Evolutionary conservation across 2,113 vertebrate genomes (phyloP).

Genomic region (Apistogramma diplotaenia): DNA sequence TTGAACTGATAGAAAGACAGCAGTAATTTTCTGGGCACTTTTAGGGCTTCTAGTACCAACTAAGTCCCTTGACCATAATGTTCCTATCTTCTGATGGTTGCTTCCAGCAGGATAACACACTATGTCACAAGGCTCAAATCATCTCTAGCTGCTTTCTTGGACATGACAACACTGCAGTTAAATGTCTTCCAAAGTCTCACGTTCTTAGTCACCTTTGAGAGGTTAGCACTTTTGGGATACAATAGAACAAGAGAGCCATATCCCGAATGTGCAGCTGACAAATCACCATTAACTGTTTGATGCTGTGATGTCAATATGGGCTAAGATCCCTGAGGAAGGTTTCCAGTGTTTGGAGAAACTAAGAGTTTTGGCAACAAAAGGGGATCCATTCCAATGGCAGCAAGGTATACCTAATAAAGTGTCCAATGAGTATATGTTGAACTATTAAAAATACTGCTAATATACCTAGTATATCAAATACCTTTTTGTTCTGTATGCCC

Average conservation of each 20-base stretch:
- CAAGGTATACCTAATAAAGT: neutral
- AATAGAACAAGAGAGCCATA: too few species aligned
- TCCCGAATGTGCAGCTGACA: too few species aligned
- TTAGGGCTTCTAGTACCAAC: neutral
- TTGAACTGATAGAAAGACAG: neutral
- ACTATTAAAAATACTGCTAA: neutral
- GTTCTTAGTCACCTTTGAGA: too few species aligned
- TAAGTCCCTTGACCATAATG: neutral
- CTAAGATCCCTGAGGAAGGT: neutral
- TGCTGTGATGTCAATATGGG: neutral
- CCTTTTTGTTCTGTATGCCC: neutral
- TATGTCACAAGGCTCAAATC: neutral
- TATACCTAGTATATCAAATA: neutral
- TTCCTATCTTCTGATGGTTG: neutral
- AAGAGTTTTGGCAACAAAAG: neutral
- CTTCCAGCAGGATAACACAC: neutral
- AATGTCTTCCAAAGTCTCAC: neutral
- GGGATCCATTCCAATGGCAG: neutral
- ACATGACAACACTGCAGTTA: neutral
- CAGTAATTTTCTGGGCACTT: neutral
- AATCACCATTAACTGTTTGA: too few species aligned
- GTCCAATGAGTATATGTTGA: neutral
- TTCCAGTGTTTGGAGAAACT: neutral
- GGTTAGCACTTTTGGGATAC: too few species aligned
- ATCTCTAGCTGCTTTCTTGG: neutral